These are phyloP conservation scores for Puffinus mauretanicus DNA, from an alignment of 2,113 vertebrate genomes.

Conservation along the genomic window DNA sequence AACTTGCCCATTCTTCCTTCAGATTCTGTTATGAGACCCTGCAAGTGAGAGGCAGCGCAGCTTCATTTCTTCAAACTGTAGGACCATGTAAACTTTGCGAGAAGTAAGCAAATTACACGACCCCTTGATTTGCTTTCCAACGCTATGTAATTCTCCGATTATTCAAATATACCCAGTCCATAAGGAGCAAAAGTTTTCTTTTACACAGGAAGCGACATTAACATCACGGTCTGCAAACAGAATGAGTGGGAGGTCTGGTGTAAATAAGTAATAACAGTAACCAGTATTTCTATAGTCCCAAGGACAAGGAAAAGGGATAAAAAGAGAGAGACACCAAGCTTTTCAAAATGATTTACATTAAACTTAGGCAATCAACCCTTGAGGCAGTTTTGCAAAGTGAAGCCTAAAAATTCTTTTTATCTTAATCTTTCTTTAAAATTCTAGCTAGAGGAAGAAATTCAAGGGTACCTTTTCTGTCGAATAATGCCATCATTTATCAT, in stretches of 20 bases:
- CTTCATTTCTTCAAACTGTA: background rate
- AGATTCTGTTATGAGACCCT: background rate
- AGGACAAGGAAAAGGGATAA: background rate
- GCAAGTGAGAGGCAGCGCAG: background rate
- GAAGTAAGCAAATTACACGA: background rate
- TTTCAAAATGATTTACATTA: slow-evolving; percentile 18
- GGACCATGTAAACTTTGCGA: background rate
- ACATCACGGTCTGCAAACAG: background rate
- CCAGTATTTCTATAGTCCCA: background rate
- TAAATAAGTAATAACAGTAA: background rate
- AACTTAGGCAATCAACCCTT: background rate
- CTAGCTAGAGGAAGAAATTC: slow-evolving; percentile 24
- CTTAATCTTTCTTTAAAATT: slow-evolving; percentile 36
- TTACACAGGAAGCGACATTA: background rate
- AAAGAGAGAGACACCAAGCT: background rate
- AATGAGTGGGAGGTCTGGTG: background rate
- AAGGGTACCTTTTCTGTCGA: background rate
- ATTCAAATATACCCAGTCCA: background rate
- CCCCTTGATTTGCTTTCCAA: background rate
- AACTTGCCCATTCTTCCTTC: background rate
- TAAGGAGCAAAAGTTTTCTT: background rate
- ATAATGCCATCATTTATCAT: background rate
- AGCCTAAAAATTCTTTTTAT: slow-evolving; percentile 8
- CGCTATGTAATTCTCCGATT: fast-evolving
- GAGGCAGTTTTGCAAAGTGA: background rate